Evolutionary conservation across 2,888 invertebrate genomes (phyloP).

Genomic region (Nysson spinosus): DNA sequence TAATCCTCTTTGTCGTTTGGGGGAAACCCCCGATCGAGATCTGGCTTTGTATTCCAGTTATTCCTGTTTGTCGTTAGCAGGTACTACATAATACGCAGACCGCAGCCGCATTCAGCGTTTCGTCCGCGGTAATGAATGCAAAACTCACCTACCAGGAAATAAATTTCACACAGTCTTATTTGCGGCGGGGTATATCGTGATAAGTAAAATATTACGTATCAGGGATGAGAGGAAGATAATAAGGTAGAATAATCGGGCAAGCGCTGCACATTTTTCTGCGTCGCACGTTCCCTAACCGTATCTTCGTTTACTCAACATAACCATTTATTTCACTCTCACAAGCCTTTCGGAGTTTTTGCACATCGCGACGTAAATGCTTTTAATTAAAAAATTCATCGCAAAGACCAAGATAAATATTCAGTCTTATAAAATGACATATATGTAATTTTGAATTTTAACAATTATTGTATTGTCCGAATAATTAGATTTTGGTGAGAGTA

Average conservation of each 20-base stretch:
- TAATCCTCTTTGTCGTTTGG: conserved; percentile 59
- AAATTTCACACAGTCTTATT: conserved; percentile 18
- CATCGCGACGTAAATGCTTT: too few relatives aligned
- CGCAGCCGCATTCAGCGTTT: neutral
- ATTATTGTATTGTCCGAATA: too few relatives aligned
- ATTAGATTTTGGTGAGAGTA: neutral
- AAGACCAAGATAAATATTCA: too few relatives aligned
- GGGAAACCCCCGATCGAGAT: conserved; percentile 12
- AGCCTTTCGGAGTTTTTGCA: too few relatives aligned
- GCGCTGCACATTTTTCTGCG: conserved; percentile 36
- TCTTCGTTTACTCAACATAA: too few relatives aligned
- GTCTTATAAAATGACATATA: too few relatives aligned
- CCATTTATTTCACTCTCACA: too few relatives aligned
- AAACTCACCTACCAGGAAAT: conserved; percentile 2
- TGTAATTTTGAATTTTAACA: too few relatives aligned
- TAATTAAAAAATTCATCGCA: too few relatives aligned
- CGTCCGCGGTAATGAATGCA: conserved; percentile 4
- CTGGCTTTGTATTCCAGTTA: conserved; percentile 4
- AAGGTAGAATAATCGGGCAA: conserved; percentile 18
- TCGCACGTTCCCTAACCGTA: conserved; percentile 6
- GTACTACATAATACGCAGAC: neutral
- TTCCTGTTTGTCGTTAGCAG: conserved; percentile 19
- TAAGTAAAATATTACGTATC: conserved; percentile 31
- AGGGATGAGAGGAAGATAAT: conserved; percentile 37
- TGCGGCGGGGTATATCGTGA: conserved; percentile 17